Percentiles rank a stretch among this genome's conserved stretches.
These are phyloP conservation scores for Hoplostethus atlanticus DNA, from an alignment of 2,797 vertebrate genomes.

Conservation along the genomic window DNA sequence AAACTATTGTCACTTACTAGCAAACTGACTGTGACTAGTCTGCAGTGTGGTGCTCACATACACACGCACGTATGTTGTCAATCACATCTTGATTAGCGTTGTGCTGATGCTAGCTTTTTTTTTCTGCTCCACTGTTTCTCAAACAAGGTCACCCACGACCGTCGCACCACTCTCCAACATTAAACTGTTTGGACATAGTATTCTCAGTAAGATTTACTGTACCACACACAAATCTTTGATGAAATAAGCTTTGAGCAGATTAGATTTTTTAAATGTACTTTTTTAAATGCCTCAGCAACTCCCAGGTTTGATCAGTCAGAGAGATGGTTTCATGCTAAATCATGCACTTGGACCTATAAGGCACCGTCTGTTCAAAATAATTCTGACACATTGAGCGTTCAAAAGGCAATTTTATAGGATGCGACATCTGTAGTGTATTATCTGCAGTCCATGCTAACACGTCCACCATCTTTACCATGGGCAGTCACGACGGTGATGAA, in stretches of 20 bases:
- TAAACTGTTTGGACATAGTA: conserved; percentile 7
- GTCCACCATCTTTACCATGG: no score
- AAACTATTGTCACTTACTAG: no score
- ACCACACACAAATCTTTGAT: not conserved
- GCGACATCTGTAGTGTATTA: no score
- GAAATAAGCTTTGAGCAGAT: conserved; percentile 4
- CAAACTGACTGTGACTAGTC: no score
- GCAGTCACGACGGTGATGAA: no score
- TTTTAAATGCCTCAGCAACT: not conserved
- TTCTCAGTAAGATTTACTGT: not conserved
- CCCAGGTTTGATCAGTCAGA: not conserved
- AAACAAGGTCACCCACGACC: conserved; percentile 3
- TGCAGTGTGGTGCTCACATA: no score
- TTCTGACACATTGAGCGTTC: no score
- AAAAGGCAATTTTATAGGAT: no score
- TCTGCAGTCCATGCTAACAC: no score
- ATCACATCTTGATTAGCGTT: conserved; percentile 6
- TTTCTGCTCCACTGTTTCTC: not conserved
- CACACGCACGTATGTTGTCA: not conserved
- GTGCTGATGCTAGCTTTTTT: not conserved
- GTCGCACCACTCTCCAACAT: not conserved
- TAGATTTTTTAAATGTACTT: not conserved
- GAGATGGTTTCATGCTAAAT: not conserved
- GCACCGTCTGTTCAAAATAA: no score
- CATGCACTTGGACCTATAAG: not conserved